Evolutionary conservation across 2,797 vertebrate species (phyloP).

Genomic region (Tenualosa thibaudeaui): DNA sequence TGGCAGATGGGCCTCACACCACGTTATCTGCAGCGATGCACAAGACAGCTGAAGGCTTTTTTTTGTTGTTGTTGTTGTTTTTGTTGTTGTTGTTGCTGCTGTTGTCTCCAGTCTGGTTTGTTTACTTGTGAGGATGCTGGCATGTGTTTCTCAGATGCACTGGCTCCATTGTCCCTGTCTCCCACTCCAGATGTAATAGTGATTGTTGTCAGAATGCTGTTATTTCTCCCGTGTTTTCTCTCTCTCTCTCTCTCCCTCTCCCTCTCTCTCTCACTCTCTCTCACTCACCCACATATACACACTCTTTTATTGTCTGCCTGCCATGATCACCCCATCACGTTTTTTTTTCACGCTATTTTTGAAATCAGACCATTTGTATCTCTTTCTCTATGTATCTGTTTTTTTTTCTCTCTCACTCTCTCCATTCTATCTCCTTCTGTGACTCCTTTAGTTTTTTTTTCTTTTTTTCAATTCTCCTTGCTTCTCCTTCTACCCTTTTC

Average conservation of each 20-base stretch:
- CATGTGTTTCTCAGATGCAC: constrained; percentile 29
- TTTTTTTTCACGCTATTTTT: neutral
- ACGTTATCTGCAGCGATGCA: constrained; percentile 18
- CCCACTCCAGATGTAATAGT: constrained; percentile 49
- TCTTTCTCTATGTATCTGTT: constrained; percentile 56
- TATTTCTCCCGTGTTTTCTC: constrained; percentile 34
- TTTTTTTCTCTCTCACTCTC: constrained; percentile 38
- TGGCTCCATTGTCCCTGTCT: constrained; percentile 27
- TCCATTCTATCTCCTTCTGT: constrained; percentile 66
- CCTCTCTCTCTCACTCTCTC: constrained; percentile 13
- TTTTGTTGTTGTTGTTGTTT: neutral
- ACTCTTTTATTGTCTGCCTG: constrained; percentile 49
- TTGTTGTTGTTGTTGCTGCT: neutral
- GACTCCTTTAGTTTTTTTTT: constrained; percentile 62
- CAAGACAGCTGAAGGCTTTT: constrained; percentile 17
- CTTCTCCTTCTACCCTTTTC: constrained; percentile 51
- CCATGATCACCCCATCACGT: constrained; percentile 14
- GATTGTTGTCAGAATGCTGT: constrained; percentile 41
- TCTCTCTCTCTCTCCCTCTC: neutral
- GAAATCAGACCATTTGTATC: constrained; percentile 39
- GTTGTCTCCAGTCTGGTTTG: constrained; percentile 31
- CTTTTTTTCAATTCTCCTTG: constrained; percentile 53
- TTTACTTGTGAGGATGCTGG: constrained; percentile 35
- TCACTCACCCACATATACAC: constrained; percentile 51
- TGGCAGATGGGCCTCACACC: constrained; percentile 18